A percentile compares a stretch with the other conserved stretches of the same genome.
phyloP scores from a whole-genome alignment of 92 coral and sea anemone species.

The Zoanthus sociatus region DNA sequence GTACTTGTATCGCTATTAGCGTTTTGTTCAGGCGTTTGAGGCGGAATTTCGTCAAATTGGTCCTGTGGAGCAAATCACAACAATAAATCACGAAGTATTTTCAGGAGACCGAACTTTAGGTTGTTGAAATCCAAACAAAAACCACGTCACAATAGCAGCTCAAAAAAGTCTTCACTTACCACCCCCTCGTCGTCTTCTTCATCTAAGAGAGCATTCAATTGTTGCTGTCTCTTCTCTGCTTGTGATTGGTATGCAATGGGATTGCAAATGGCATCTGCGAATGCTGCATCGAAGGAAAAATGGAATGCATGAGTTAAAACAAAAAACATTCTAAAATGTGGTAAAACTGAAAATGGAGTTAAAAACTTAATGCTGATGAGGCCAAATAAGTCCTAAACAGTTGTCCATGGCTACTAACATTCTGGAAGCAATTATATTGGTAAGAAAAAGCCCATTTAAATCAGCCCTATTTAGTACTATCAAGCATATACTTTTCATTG shows the following conservation, averaged over 20 bases:
- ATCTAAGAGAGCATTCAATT: constrained; percentile 88
- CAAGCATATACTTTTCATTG: too few relatives aligned
- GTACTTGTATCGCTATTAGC: constrained; percentile 8
- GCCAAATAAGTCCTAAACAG: too few relatives aligned
- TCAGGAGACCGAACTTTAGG: background rate
- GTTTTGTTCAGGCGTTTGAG: constrained; percentile 36
- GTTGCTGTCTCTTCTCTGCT: constrained; percentile 91
- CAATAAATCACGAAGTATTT: background rate
- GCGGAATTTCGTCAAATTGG: constrained; percentile 41
- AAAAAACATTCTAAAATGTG: background rate
- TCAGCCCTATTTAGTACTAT: too few relatives aligned
- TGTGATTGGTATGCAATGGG: constrained; percentile 98
- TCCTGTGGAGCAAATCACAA: background rate
- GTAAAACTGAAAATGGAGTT: too few relatives aligned
- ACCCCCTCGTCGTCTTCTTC: constrained; percentile 86
- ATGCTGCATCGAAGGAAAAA: constrained; percentile 61
- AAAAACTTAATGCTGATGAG: too few relatives aligned
- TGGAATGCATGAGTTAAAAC: background rate
- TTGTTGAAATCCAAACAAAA: too few relatives aligned
- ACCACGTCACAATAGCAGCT: background rate
- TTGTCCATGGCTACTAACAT: background rate
- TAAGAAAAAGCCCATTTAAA: too few relatives aligned
- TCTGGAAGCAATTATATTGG: too few relatives aligned
- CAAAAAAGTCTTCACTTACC: constrained; percentile 42
- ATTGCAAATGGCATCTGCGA: constrained; percentile 94